phyloP scores from a whole-genome alignment of 2,113 vertebrate genomes.

The Oryzias curvinotus region DNA sequence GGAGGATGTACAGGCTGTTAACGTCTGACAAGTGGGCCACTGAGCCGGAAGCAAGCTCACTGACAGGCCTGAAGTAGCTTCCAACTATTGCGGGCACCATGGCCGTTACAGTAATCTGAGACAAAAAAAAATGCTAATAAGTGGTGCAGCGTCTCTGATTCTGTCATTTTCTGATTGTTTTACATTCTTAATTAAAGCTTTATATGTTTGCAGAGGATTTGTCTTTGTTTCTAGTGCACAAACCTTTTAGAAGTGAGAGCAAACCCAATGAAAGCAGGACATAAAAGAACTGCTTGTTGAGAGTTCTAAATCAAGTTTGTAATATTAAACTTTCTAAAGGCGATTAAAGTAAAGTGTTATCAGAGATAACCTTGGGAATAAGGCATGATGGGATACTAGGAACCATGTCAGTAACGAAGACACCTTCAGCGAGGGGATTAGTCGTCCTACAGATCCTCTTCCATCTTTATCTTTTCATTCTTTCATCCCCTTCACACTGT shows the following conservation, averaged over 20 bases:
- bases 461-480: conserved; percentile 14
- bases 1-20: conserved; percentile 10
- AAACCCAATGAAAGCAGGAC: too few species aligned
- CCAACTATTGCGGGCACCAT: conserved; percentile 8
- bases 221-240: too few species aligned
- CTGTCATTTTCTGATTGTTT: not conserved
- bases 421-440: conserved; percentile 38
- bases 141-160: not conserved
- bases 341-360: conserved; percentile 19
- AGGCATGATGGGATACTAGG: conserved; percentile 10
- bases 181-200: too few species aligned
- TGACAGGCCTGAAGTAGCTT: conserved; percentile 27
- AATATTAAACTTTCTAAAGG: conserved; percentile 2
- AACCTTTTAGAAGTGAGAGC: too few species aligned
- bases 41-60: conserved; percentile 8
- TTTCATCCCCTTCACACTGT: conserved; percentile 5
- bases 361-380: conserved; percentile 34
- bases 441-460: conserved; percentile 35
- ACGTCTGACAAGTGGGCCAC: not conserved
- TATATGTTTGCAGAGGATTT: too few species aligned
- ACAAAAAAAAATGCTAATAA: conserved; percentile 3
- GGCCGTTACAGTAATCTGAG: conserved; percentile 26
- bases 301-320: too few species aligned
- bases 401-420: conserved; percentile 14
- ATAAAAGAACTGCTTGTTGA: too few species aligned